Percentiles rank a stretch among this genome's conserved stretches.
These are phyloP conservation scores for Eueides isabella DNA, from an alignment of 1,140 invertebrate species.

Conservation along the genomic window DNA sequence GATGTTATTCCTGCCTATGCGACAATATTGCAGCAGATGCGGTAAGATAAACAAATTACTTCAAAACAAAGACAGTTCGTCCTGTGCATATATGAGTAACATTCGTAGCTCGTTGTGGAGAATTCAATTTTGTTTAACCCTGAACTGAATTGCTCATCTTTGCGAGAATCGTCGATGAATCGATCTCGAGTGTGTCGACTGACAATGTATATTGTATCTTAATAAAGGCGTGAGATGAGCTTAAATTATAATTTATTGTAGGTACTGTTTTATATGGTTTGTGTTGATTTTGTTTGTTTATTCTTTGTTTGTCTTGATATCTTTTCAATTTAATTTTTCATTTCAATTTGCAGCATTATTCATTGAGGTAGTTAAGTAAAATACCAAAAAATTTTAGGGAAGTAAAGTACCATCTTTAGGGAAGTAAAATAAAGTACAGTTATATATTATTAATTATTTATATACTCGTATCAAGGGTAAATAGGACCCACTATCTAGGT, in stretches of 20 bases:
- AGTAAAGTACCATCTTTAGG: too few relatives aligned
- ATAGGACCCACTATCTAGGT: too few relatives aligned
- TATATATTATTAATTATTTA: too few relatives aligned
- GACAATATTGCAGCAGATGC: background rate
- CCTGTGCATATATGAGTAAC: background rate
- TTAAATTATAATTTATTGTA: background rate
- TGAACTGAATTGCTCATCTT: slow-evolving; percentile 33
- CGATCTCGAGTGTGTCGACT: background rate
- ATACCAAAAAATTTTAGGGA: too few relatives aligned
- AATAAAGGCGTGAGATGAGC: background rate
- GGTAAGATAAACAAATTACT: background rate
- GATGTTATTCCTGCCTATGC: too few relatives aligned
- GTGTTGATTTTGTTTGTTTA: background rate
- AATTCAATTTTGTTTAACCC: slow-evolving; percentile 26
- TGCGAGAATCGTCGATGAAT: slow-evolving; percentile 16
- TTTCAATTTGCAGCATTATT: too few relatives aligned
- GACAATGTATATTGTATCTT: background rate
- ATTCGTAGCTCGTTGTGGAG: background rate
- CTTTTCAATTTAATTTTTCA: too few relatives aligned
- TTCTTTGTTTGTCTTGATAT: background rate
- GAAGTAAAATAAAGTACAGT: too few relatives aligned
- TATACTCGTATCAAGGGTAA: too few relatives aligned
- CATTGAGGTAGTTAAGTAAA: too few relatives aligned
- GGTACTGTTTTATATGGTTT: background rate
- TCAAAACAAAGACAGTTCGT: background rate